These are phyloP conservation scores for Leucophenga montana DNA, from an alignment of 2,888 invertebrate species.

Conservation along the genomic window DNA sequence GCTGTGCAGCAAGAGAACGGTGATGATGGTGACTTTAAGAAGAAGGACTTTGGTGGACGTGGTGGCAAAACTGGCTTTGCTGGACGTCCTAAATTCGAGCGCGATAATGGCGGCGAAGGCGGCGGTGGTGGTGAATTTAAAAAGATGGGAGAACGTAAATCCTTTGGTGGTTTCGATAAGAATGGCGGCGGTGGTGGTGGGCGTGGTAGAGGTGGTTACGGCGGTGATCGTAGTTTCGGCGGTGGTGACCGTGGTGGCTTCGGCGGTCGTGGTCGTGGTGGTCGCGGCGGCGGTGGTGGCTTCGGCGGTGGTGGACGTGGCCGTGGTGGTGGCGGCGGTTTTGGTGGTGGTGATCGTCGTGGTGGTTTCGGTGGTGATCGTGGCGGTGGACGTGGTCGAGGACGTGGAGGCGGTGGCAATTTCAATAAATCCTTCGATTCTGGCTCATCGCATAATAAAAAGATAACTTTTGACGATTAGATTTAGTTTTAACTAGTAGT, in stretches of 20 bases:
- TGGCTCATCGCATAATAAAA: conserved; percentile 68
- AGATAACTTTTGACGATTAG: conserved; percentile 72
- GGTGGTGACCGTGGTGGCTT: conserved; percentile 49
- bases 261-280: conserved; percentile 54
- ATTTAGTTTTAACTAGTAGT: conserved; percentile 37
- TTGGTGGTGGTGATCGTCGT: conserved; percentile 37
- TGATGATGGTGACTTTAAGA: conserved; percentile 68
- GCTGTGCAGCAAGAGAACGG: conserved; percentile 52
- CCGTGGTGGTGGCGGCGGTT: conserved; percentile 55
- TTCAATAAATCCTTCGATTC: conserved; percentile 78
- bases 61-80: conserved; percentile 62
- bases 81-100: conserved; percentile 67
- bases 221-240: conserved; percentile 46
- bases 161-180: conserved; percentile 68
- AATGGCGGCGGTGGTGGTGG: conserved; percentile 52
- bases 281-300: conserved; percentile 62
- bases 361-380: conserved; percentile 33
- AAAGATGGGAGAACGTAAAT: conserved; percentile 68
- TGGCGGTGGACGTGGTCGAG: conserved; percentile 60
- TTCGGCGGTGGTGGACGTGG: conserved; percentile 73
- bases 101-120: conserved; percentile 61
- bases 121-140: conserved; percentile 68
- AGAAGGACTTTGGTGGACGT: conserved; percentile 51
- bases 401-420: conserved; percentile 59
- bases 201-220: conserved; percentile 43